These are phyloP conservation scores for Gallinago jamesoni DNA, from an alignment of 2,113 vertebrate species.

Conservation along the genomic window DNA sequence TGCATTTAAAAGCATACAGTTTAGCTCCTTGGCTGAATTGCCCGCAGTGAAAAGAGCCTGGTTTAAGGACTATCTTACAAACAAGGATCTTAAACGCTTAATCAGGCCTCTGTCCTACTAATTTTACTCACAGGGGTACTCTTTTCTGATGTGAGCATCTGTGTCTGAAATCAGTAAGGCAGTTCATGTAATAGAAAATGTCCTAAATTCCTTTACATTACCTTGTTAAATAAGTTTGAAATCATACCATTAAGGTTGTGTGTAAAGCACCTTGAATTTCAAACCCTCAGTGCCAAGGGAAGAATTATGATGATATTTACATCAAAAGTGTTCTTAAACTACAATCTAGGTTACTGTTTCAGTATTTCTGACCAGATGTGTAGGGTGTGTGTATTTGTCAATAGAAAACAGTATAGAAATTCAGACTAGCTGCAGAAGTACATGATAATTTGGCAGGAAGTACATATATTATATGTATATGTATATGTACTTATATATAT, in stretches of 20 bases:
- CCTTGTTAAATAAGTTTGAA: background rate
- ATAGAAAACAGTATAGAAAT: background rate
- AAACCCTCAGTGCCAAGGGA: background rate
- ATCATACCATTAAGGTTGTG: background rate
- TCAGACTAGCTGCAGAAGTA: background rate
- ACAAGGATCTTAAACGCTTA: background rate
- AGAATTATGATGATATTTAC: background rate
- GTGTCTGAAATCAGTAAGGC: background rate
- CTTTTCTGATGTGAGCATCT: background rate
- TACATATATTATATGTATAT: background rate
- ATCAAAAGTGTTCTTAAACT: background rate
- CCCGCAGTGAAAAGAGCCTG: background rate
- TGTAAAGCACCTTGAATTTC: background rate
- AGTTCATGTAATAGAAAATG: background rate
- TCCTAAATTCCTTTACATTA: background rate
- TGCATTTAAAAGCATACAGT: background rate
- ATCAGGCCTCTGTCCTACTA: background rate
- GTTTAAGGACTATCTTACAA: background rate
- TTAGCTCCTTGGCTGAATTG: background rate
- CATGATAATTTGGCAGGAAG: background rate
- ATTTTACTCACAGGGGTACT: background rate
- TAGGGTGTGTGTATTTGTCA: background rate
- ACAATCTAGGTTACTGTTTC: background rate
- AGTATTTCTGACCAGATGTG: background rate
- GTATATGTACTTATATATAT: too few relatives aligned